A percentile compares a stretch with the other conserved stretches of the same genome.
phyloP scores from a whole-genome alignment of 2,113 vertebrate species.

The Perca schrenkii region DNA sequence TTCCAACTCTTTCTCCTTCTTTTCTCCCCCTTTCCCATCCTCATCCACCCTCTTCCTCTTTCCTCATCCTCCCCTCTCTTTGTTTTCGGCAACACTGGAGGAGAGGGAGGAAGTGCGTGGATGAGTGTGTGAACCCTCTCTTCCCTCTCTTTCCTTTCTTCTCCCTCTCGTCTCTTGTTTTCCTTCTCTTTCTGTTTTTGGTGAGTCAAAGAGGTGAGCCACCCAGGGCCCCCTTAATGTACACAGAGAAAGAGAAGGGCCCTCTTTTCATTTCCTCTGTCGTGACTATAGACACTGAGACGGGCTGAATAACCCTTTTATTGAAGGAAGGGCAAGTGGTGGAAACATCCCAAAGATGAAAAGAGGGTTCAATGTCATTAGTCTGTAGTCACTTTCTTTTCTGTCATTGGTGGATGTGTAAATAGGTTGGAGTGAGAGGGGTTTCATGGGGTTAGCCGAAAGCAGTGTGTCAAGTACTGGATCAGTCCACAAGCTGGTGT shows the following conservation, averaged over 20 bases:
- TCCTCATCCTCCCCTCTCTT: conserved; percentile 42
- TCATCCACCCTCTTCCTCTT: conserved; percentile 30
- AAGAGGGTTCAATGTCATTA: conserved; percentile 53
- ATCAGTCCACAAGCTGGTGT: background rate
- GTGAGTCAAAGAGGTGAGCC: conserved; percentile 61
- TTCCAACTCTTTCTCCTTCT: conserved; percentile 55
- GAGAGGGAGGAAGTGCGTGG: conserved; percentile 65
- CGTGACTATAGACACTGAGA: conserved; percentile 44
- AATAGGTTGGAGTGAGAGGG: conserved; percentile 27
- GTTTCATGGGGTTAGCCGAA: conserved; percentile 31
- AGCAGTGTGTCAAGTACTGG: conserved; percentile 26
- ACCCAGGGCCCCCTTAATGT: conserved; percentile 54
- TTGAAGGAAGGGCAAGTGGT: conserved; percentile 39
- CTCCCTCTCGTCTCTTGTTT: conserved; percentile 53
- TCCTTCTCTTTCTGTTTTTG: conserved; percentile 47
- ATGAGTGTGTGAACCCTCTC: conserved; percentile 59
- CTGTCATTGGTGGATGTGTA: conserved; percentile 35
- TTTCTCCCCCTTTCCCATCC: conserved; percentile 37
- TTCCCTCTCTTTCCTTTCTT: conserved; percentile 44
- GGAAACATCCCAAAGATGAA: conserved; percentile 54
- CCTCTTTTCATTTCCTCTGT: conserved; percentile 54
- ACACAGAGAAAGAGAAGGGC: conserved; percentile 55
- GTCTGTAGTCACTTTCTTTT: conserved; percentile 33
- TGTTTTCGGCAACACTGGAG: conserved; percentile 50
- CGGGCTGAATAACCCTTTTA: conserved; percentile 58